phyloP scores from a whole-genome alignment of 92 coral and sea anemone genomes.

The Epizoanthus illoricatus region DNA sequence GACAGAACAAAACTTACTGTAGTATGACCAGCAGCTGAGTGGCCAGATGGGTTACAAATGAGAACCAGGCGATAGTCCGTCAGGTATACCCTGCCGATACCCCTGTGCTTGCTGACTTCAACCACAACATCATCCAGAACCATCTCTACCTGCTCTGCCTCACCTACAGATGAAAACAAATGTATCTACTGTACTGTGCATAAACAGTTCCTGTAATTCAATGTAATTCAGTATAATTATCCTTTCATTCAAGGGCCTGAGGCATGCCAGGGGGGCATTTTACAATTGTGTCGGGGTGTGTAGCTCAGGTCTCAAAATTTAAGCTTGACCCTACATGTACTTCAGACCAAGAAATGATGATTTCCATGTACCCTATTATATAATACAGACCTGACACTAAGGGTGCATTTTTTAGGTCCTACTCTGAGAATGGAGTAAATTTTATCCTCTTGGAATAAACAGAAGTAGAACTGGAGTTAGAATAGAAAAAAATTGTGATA shows the following conservation, averaged over 20 bases:
- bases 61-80: conserved; percentile 89
- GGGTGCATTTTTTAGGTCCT: too few species aligned
- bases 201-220: background rate
- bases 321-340: too few species aligned
- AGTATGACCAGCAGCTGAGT: conserved; percentile 73
- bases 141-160: conserved; percentile 97
- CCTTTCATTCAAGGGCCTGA: background rate
- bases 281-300: background rate
- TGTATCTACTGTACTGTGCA: background rate
- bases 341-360: too few species aligned
- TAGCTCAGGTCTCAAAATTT: too few species aligned
- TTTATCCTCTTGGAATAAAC: too few species aligned
- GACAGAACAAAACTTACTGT: conserved; percentile 47
- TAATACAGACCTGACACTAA: too few species aligned
- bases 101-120: conserved; percentile 95
- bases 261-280: background rate
- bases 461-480: too few species aligned
- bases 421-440: too few species aligned
- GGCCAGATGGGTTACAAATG: conserved; percentile 76
- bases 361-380: too few species aligned
- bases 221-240: background rate
- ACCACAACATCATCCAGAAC: conserved; percentile 92
- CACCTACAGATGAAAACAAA: conserved; percentile 52
- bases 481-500: too few species aligned
- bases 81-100: conserved; percentile 87